Base-by-base conservation (phyloP, 2,888 invertebrate genomes). In the Drosophila monieri region DNA sequence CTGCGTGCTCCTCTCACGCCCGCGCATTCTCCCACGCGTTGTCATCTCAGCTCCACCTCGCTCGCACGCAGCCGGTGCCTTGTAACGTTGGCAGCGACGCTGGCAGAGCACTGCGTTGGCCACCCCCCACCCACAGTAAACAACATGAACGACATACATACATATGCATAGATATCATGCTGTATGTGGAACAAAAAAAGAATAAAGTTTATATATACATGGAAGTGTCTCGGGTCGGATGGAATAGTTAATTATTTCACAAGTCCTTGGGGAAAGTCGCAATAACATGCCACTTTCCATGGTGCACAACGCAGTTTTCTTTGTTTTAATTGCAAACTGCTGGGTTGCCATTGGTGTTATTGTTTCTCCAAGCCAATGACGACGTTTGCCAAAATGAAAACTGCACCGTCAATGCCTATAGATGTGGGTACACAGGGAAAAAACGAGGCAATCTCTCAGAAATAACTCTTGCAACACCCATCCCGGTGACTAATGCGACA, bases 231-330 rank as follows among this genome's bases (percentile, higher is more conserved):
- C 18, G 41, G 15, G 4, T 39, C 51, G 32, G 51, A 37, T 18
- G 15, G 44, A 52, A 37, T 39, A 21, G 66, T 46, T 64, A 65
- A 65, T 65, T 66, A 65, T 65, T 55, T 54, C 57, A 41, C 57
- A 58, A 58, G 57, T 58, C 58, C 56, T 58, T 64, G 66, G 37
- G 41, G 43, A 64, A 65, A 62, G 62, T 65, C 66, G 64, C 66
- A 64, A 65, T 64, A 65, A 53, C 64, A 53, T 46, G 44, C 27
- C 37, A 52, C 27, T 30, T 65, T 62, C 62, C 65, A 46, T 46
- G 64, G 44, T 15, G 62, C 53, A 64, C 64, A 65, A 64, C 64
- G 66, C 66, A 64, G 53, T 64, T 64, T 35, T 64, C 48, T 60
- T 61, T 67, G 66, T 48, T 57, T 27, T 67, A 43, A 43, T 43